Base-by-base conservation (phyloP, 2,797 vertebrate genomes). In the Danionella dracula region DNA sequence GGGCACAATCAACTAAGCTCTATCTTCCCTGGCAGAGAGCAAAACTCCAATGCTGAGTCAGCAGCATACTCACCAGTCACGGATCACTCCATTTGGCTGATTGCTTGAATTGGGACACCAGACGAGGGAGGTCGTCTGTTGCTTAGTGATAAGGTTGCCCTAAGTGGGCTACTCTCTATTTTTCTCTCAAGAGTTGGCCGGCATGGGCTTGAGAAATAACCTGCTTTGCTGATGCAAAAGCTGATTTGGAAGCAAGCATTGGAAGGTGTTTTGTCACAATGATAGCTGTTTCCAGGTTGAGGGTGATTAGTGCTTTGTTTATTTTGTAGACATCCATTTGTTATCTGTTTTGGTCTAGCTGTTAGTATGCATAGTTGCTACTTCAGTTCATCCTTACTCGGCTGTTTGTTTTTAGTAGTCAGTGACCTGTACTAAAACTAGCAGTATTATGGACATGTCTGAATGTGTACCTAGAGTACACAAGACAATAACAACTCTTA, bases 71-170 rank as follows among this genome's bases (percentile, higher is more conserved):
- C 12, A 29, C 42, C 65, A 77, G 34, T 66, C 75, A 46, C 17
- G 20, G 50, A 75, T 73, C 58, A 60, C 54, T n/a, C 38, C 66
- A 70, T 73, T 56, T 35, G 51, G 45, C 71, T 81, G 68, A 79
- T 77, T 80, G 81, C 79, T 75, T 76, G 68, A 45, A 58, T 41
- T 65, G 35, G 50, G 49, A 79, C 70, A 79, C 74, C 72, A 13
- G 70, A 77, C 79, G 60, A 38, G 72, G 17, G 66, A 73, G 62
- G 72, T 84, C 81, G 70, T 76, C 85, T 89, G 85, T 82, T 79
- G 73, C 79, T 68, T 64, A 74, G 83, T 82, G 85, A 86, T 87
- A 86, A 73, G 38, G 8, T 29, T 10, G 34, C 72, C 77, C 64
- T 57, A 64, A 63, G 53, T 63, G 38, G 64, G 62, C 61, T 32